Conservation (phyloP, 2,888 invertebrate genomes). For the Pterostichus madidus region DNA sequence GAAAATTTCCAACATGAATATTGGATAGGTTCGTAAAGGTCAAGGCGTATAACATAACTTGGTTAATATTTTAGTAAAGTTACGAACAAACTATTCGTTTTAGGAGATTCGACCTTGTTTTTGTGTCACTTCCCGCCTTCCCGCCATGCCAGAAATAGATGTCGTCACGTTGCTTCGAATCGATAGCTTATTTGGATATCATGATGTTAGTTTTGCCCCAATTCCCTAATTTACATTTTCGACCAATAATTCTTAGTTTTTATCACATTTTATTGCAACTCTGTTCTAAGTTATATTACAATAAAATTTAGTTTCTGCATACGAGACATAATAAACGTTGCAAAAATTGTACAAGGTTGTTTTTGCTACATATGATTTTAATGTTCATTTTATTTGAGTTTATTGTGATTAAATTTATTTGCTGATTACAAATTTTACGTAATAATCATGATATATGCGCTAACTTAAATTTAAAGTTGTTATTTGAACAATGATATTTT, state of each 20-base stretch:
- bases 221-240: not conserved
- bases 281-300: not conserved
- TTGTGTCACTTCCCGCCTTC: not conserved
- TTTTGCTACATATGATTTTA: no score
- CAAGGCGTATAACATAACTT: conserved; percentile 5
- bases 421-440: no score
- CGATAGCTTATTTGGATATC: not conserved
- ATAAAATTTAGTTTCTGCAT: not conserved
- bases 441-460: no score
- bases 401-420: no score
- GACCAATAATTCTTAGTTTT: not conserved
- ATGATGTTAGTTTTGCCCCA: conserved; percentile 1
- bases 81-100: conserved; percentile 3
- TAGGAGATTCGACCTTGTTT: conserved; percentile 23
- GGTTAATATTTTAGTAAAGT: conserved; percentile 13
- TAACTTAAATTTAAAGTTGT: no score
- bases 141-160: not conserved
- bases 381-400: no score
- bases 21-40: not conserved
- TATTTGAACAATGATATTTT: no score
- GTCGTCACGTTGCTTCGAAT: not conserved
- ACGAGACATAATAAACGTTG: not conserved
- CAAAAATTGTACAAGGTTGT: not conserved
- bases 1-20: conserved; percentile 2
- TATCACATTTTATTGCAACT: not conserved